Evolutionary conservation across 2,888 invertebrate species (phyloP).

Genomic region (Fissipunctia ypsillon): DNA sequence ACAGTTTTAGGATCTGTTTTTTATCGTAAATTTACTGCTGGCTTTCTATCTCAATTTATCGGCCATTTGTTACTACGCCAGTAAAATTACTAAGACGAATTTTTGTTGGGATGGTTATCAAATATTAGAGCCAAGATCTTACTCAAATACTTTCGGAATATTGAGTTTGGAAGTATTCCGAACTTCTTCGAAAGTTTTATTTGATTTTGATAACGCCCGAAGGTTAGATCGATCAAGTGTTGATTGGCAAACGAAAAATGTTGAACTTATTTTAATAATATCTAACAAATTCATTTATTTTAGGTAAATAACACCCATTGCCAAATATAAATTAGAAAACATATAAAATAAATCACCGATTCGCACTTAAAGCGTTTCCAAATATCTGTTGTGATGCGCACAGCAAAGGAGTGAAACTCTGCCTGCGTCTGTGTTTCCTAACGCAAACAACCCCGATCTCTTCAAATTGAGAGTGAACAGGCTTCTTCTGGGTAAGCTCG

Average conservation of each 20-base stretch:
- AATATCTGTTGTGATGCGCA: too few relatives aligned
- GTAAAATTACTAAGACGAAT: constrained; percentile 56
- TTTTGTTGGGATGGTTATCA: constrained; percentile 58
- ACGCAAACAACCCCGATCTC: too few relatives aligned
- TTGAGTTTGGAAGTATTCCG: constrained; percentile 52
- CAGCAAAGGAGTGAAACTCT: too few relatives aligned
- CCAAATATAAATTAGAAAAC: too few relatives aligned
- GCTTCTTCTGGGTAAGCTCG: too few relatives aligned
- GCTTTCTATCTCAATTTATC: constrained; percentile 60
- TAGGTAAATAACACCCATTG: too few relatives aligned
- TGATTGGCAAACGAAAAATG: constrained; percentile 36
- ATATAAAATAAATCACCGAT: too few relatives aligned
- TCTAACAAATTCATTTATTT: too few relatives aligned
- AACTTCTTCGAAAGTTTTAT: constrained; percentile 47
- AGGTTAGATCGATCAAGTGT: constrained; percentile 29
- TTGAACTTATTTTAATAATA: constrained; percentile 14
- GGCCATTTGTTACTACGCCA: constrained; percentile 53
- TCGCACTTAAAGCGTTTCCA: too few relatives aligned
- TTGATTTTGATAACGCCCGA: constrained; percentile 46
- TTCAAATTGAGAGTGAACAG: too few relatives aligned
- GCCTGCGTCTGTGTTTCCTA: too few relatives aligned
- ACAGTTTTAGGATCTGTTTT: constrained; percentile 57
- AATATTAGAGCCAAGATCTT: constrained; percentile 47
- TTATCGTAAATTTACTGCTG: constrained; percentile 62
- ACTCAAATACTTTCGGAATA: constrained; percentile 48